A percentile compares a stretch with the other conserved stretches of the same genome.
Conservation (phyloP, 2,113 vertebrate genomes). For the Harpagus bidentatus region DNA sequence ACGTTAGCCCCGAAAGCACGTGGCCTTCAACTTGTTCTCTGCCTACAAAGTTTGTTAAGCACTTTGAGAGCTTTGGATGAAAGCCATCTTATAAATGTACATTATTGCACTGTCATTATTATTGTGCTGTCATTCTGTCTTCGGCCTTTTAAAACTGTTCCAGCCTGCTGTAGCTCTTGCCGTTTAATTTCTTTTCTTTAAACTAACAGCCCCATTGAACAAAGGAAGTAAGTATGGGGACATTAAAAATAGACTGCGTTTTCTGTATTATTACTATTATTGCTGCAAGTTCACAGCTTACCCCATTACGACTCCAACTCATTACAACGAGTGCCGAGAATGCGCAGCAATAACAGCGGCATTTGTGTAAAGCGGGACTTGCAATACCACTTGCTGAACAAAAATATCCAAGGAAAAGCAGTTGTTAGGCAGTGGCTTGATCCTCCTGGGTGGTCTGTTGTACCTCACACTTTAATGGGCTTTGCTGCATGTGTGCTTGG, state of each 20-base stretch:
- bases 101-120: neutral
- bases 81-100: neutral
- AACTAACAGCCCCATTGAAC: neutral
- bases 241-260: constrained; percentile 3
- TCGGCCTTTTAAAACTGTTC: neutral
- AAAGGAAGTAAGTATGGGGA: neutral
- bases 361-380: neutral
- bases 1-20: accelerated
- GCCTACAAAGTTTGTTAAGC: neutral
- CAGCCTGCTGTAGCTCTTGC: neutral
- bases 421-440: neutral
- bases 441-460: neutral
- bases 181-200: neutral
- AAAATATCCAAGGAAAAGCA: neutral
- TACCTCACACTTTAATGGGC: neutral
- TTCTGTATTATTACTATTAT: neutral
- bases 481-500: neutral
- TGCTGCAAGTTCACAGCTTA: neutral
- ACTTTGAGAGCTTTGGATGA: neutral
- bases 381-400: neutral
- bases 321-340: neutral
- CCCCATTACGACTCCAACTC: neutral
- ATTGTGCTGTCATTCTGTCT: neutral
- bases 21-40: neutral
- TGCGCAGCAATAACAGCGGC: neutral